Percentiles rank a stretch among this genome's conserved stretches.
Evolutionary conservation across 2,888 invertebrate genomes (phyloP).

Genomic region (Boloria euphrosyne): DNA sequence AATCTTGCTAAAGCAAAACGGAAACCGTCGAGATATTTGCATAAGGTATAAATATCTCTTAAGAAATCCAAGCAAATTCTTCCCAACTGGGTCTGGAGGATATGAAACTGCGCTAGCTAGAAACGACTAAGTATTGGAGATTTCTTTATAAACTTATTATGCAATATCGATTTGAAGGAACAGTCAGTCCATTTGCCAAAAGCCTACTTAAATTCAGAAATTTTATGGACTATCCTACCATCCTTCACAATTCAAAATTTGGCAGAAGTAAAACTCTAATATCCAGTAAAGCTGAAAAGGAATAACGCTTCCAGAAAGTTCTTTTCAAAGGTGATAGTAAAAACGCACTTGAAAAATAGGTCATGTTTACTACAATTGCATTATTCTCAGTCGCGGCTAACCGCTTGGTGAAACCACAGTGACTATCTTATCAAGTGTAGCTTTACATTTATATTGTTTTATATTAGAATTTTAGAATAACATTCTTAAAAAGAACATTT

Average conservation of each 20-base stretch:
- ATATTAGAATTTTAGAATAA: neutral
- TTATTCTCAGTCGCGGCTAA: constrained; percentile 12
- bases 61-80: neutral
- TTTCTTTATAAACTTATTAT: too few species aligned
- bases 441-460: neutral
- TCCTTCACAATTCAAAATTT: too few species aligned
- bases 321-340: too few species aligned
- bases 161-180: too few species aligned
- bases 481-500: neutral
- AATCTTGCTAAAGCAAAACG: neutral
- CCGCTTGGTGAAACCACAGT: constrained; percentile 4
- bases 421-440: neutral
- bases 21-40: neutral
- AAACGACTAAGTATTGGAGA: too few species aligned
- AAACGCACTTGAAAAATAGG: constrained; percentile 3
- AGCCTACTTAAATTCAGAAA: too few species aligned
- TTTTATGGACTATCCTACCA: too few species aligned
- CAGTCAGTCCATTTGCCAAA: too few species aligned
- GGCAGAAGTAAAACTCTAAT: too few species aligned
- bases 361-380: constrained; percentile 10
- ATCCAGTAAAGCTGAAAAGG: too few species aligned
- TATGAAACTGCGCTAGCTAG: neutral
- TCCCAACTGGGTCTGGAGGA: neutral
- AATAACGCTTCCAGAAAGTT: too few species aligned
- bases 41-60: neutral